phyloP scores from a whole-genome alignment of 2,888 invertebrate genomes.

The Meteorus cinctellus region DNA sequence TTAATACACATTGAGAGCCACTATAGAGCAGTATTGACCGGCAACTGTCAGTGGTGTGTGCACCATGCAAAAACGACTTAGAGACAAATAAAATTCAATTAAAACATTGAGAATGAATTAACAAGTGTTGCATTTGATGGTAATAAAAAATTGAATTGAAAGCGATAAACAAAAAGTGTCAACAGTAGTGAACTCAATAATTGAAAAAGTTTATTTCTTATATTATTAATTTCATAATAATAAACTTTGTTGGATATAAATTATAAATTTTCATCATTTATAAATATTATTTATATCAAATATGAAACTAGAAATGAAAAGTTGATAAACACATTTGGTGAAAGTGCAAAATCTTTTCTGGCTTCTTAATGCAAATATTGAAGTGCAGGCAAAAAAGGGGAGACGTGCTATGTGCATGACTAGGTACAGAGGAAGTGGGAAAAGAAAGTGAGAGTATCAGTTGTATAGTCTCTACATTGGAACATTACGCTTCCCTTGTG shows the following conservation, averaged over 20 bases:
- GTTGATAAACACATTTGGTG: background rate
- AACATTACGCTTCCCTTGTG: conserved; percentile 2
- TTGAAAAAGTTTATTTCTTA: too few species aligned
- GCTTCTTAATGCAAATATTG: conserved; percentile 2
- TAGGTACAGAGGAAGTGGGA: conserved; percentile 61
- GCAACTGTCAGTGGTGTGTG: conserved; percentile 30
- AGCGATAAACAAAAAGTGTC: background rate
- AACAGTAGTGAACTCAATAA: background rate
- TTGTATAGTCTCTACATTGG: conserved; percentile 23
- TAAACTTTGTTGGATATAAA: too few species aligned
- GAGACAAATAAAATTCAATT: conserved; percentile 24
- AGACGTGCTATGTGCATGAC: background rate
- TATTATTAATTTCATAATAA: too few species aligned
- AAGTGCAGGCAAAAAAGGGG: conserved; percentile 36
- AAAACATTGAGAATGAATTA: background rate
- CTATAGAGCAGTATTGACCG: background rate
- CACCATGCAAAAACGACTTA: conserved; percentile 36
- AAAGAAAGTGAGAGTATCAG: conserved; percentile 45
- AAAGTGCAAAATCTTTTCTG: background rate
- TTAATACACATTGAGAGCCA: background rate
- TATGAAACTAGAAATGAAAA: too few species aligned
- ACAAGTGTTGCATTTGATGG: background rate
- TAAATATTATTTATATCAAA: too few species aligned
- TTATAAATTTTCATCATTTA: too few species aligned
- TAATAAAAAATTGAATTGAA: background rate